Base-by-base conservation (phyloP, 2,113 vertebrate genomes). In the Sporophila hypoxantha region DNA sequence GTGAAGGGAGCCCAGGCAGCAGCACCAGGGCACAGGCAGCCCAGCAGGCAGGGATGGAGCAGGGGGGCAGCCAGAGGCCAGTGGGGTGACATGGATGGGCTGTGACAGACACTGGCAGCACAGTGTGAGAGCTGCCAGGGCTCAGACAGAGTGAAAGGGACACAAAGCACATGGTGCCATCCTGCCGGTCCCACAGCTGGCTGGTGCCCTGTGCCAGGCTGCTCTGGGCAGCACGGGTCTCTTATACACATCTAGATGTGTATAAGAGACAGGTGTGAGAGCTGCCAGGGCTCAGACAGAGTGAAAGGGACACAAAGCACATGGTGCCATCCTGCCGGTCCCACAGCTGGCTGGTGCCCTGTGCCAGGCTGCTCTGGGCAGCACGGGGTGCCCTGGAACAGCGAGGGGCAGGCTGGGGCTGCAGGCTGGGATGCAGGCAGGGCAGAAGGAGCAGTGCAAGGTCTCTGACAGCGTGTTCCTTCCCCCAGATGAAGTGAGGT, bases 301-400 rank as follows among this genome's bases (percentile, higher is more conserved):
- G 49, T 0, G 8, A 44, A 50, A 85, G 82, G 69, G 76, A 82
- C 84, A n/a, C 0, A 0, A 3, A 56, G 46, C 4, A 0, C 52
- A 61, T 6, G 75, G 76, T 20, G 53, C 60, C 27, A 75, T 56
- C 57, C 29, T 5, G 39, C 50, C 2, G 5, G 60, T 32, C 39
- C 5, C 9, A 71, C 8, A 34, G 47, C 55, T 67, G 74, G 49
- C 86, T 39, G 37, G 46, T 86, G 84, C 69, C 81, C 50, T 7
- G 4, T 32, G 37, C 88, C 71, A 53, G 27, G 73, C 76, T 83
- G 87, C 66, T 85, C 59, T 22, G 78, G 78, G 55, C 79, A 81
- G 67, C 56, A 42, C 0, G 0, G 36, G 52, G 74, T 61, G 8
- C 1, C 0, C 36, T 1, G 3, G 56, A 26, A 49, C 15, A 17